phyloP scores from a whole-genome alignment of 1,140 invertebrate genomes.

The Meteorus sp. region DNA sequence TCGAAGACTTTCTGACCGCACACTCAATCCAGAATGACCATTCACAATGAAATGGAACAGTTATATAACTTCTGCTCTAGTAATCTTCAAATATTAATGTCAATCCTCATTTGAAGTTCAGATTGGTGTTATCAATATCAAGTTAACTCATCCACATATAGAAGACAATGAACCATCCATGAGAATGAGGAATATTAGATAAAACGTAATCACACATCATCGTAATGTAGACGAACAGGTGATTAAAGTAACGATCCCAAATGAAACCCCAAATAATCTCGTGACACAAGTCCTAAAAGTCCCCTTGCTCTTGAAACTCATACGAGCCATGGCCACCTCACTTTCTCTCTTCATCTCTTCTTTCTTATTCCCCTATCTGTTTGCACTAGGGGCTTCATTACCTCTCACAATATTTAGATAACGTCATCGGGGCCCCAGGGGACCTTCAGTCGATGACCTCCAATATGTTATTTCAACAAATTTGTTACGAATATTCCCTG shows the following conservation, averaged over 20 bases:
- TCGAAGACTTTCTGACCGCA: slow-evolving; percentile 22
- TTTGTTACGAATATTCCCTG: slow-evolving; percentile 9
- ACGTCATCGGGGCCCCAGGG: slow-evolving; percentile 42
- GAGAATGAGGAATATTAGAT: not conserved
- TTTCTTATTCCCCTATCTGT: slow-evolving; percentile 33
- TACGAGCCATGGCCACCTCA: too few relatives aligned
- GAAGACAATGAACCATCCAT: too few relatives aligned
- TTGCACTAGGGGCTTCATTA: slow-evolving; percentile 56
- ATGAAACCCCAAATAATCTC: slow-evolving; percentile 13
- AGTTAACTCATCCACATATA: too few relatives aligned
- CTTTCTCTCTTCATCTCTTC: slow-evolving; percentile 3
- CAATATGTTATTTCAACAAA: slow-evolving; percentile 27
- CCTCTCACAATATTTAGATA: slow-evolving; percentile 57
- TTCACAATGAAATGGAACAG: too few relatives aligned
- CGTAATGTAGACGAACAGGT: not conserved
- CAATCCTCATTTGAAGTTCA: too few relatives aligned
- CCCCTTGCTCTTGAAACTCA: slow-evolving; percentile 5
- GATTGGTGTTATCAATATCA: too few relatives aligned
- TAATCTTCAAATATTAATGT: too few relatives aligned
- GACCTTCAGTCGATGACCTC: slow-evolving; percentile 39
- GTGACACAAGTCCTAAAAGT: slow-evolving; percentile 14
- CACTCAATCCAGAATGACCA: too few relatives aligned
- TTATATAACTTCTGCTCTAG: too few relatives aligned
- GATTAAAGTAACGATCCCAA: slow-evolving; percentile 19
- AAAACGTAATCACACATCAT: not conserved